Base-by-base conservation (phyloP, 2,888 invertebrate genomes). In the Orthonevra nobilis region DNA sequence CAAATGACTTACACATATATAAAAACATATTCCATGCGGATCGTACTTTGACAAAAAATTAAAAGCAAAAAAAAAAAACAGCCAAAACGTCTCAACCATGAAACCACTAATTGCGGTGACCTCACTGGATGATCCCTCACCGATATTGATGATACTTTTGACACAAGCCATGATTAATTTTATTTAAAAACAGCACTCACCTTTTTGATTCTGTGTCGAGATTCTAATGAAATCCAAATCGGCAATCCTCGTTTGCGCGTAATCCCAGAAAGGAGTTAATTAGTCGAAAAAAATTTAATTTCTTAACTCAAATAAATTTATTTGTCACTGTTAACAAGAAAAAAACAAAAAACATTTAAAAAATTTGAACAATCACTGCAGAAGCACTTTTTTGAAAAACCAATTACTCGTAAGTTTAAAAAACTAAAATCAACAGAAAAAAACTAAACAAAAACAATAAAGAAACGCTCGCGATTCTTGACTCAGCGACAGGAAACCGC, bases 401-500 rank as follows among this genome's bases (percentile, higher is more conserved):
- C 10, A 44, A 54, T 46, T 70, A 17, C 23, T 23, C 23, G 23
- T 4, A 23, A n/a, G 20, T 14, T 32, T 15, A 12, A 23, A 14
- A 36, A 30, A 54, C 19, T 12, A 44, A 38, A 38, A 17, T 32
- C 15, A n/a, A 32, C 4, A 12, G 9, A 10, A 28, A 40, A 32
- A 14, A 20, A n/a, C n/a, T n/a, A 14, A 15, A 48, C 14, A n/a
- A 40, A 46, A 10, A 17, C 12, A n/a, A 34, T 4, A 36, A 14
- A 63, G 28, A 40, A 64, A 42, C 34, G 14, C 38, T 48, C 38
- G 19, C 17, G 12, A 60, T 36, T 52, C 58, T 66, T 46, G 38
- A 32, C 34, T 34, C 68, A 42, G 28, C 42, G n/a, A 63, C 75
- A 75, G 75, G 75, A 75, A 75, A 50, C 48, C 36, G 10, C 63